Evolutionary conservation across 2,113 vertebrate species (phyloP), one percentile per base, ranked within the genome.

Genomic region (Girardinichthys multiradiatus): DNA sequence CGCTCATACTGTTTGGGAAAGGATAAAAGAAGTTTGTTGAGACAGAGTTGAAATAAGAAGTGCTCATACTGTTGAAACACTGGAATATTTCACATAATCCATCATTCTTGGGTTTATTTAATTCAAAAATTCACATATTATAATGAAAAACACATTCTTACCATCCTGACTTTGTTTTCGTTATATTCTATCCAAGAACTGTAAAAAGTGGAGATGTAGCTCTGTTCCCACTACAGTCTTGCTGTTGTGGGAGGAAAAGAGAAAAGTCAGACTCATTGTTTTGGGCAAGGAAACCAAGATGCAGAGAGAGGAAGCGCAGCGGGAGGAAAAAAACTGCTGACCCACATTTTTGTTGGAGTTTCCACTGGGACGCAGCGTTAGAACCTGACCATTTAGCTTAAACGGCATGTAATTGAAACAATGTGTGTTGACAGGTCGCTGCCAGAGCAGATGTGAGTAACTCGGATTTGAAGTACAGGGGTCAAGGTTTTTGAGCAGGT

Each of bases 251-350:
- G 37, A 82, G 72, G 54, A 35, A 37, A 39, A 68, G 35, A 68
- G 80, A 83, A 84, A 79, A 51, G 70, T 71, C 67, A 69, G 77
- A 85, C 77, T 85, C 80, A 92, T 90, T 91, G 90, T 92, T 92
- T 86, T 77, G 9, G 0, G 54, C n/a, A 81, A 85, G 89, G 88
- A 92, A 92, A 85, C 83, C 69, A 74, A 77, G 74, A 86, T 69
- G 68, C 60, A 76, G 28, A 35, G 8, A 80, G 65, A 82, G 86
- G 87, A 89, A 89, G 77, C 73, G 74, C 72, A 62, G 61, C 7
- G 24, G 48, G 17, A 28, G 26, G 26, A 15, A 12, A 21, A 61
- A 31, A 84, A 81, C 58, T 86, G 72, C 85, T 86, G 87, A 92
- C 83, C 80, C 83, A 90, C 79, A 89, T 90, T 86, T 90, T 84